phyloP scores from a whole-genome alignment of 2,888 invertebrate genomes.

The Eumacrocentrus americanus region DNA sequence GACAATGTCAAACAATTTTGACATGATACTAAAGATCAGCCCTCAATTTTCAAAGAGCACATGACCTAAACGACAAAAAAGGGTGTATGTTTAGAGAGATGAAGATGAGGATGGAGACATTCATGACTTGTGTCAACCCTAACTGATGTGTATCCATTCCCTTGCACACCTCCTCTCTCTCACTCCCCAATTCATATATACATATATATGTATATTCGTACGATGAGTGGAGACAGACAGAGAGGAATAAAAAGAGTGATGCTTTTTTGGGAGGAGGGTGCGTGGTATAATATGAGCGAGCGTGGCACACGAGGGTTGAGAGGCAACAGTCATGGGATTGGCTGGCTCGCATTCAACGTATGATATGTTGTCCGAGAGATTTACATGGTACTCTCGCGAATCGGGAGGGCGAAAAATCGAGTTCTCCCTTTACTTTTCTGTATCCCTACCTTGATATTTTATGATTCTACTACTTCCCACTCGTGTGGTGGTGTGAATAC shows the following conservation, averaged over 20 bases:
- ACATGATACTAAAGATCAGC: too few relatives aligned
- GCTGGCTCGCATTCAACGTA: constrained; percentile 39
- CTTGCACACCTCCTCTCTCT: neutral
- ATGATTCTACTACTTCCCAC: constrained; percentile 24
- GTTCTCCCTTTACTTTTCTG: constrained; percentile 38
- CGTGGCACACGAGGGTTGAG: constrained; percentile 13
- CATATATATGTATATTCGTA: constrained; percentile 34
- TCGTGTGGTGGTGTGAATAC: constrained; percentile 23
- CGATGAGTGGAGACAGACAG: constrained; percentile 28
- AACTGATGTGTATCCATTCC: constrained; percentile 4
- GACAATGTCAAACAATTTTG: constrained; percentile 9
- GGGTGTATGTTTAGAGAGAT: too few relatives aligned
- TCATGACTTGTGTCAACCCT: constrained; percentile 1
- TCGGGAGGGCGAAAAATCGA: constrained; percentile 46
- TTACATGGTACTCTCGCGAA: constrained; percentile 52
- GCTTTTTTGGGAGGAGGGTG: constrained; percentile 36
- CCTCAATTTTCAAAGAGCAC: too few relatives aligned
- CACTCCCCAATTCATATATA: neutral
- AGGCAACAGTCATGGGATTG: too few relatives aligned
- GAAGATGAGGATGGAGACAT: too few relatives aligned
- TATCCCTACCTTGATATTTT: constrained; percentile 26
- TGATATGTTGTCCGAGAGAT: constrained; percentile 58
- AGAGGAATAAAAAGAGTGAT: constrained; percentile 20
- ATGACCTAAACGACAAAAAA: too few relatives aligned
- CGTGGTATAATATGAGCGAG: constrained; percentile 40